Evolutionary conservation across 2,113 vertebrate genomes (phyloP).

Genomic region (Prunella himalayana): DNA sequence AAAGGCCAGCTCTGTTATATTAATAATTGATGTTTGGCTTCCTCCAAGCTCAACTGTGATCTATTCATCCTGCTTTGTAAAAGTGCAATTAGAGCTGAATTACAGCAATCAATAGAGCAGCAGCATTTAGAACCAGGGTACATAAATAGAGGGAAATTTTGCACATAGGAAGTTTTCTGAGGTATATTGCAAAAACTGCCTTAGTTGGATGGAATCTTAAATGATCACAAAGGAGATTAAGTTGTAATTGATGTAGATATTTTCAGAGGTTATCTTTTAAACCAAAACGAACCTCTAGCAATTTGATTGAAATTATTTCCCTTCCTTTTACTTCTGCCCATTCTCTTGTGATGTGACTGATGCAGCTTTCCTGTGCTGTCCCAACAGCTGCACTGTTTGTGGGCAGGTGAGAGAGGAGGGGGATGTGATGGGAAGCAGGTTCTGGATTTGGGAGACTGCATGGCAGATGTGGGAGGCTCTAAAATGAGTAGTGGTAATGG

Average conservation of each 20-base stretch:
- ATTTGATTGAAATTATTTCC: neutral
- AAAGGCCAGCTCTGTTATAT: constrained; percentile 54
- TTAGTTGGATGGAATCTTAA: neutral
- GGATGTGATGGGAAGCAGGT: neutral
- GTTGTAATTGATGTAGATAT: neutral
- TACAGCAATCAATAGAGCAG: constrained; percentile 73
- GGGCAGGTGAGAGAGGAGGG: neutral
- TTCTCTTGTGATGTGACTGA: neutral
- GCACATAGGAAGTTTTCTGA: constrained; percentile 24
- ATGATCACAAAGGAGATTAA: neutral
- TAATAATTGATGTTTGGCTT: constrained; percentile 69
- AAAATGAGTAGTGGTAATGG: neutral
- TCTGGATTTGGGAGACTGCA: neutral
- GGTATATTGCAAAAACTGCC: neutral
- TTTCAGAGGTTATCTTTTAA: neutral
- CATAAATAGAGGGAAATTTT: constrained; percentile 26
- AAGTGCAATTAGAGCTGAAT: constrained; percentile 73
- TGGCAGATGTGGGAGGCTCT: neutral
- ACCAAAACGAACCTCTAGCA: neutral
- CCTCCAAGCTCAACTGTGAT: constrained; percentile 52
- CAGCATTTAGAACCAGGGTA: constrained; percentile 51
- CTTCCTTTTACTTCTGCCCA: neutral
- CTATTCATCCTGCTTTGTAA: constrained; percentile 55
- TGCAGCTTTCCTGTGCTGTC: neutral
- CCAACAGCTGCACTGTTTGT: neutral